Conservation (phyloP, 2,797 vertebrate species). For the Periophthalmus magnuspinnatus region DNA sequence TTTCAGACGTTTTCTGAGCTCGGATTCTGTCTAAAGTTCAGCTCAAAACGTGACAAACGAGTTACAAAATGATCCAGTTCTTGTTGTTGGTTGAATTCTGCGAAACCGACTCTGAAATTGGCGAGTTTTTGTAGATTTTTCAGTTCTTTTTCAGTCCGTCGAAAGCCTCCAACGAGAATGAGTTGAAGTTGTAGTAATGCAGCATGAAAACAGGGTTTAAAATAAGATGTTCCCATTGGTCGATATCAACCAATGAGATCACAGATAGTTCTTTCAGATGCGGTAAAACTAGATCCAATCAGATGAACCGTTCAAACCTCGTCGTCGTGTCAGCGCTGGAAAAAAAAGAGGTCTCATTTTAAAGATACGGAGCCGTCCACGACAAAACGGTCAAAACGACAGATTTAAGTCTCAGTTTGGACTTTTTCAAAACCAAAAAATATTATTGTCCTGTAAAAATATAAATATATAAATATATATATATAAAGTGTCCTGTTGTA, state of each 20-base stretch:
- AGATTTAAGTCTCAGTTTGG: no score
- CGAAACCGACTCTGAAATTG: background rate
- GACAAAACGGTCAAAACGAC: no score
- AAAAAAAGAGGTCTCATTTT: background rate
- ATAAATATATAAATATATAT: no score
- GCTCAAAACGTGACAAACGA: conserved; percentile 13
- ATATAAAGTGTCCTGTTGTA: no score
- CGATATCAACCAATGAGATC: background rate
- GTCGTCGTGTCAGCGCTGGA: background rate
- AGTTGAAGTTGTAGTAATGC: conserved; percentile 39
- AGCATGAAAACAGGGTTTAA: conserved; percentile 59
- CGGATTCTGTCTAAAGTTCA: conserved; percentile 3
- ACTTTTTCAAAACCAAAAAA: no score
- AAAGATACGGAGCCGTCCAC: background rate
- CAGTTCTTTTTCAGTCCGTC: background rate
- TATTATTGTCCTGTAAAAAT: no score
- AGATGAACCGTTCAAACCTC: background rate
- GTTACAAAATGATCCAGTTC: conserved; percentile 17
- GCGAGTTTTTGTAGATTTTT: background rate
- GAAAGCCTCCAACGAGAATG: conserved; percentile 1
- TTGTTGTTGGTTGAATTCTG: conserved; percentile 8
- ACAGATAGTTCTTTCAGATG: conserved; percentile 3
- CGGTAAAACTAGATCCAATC: background rate
- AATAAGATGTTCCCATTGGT: conserved; percentile 15
- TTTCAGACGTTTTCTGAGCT: conserved; percentile 8